phyloP scores from a whole-genome alignment of 1,140 invertebrate genomes.

The Anadara kagoshimensis region DNA sequence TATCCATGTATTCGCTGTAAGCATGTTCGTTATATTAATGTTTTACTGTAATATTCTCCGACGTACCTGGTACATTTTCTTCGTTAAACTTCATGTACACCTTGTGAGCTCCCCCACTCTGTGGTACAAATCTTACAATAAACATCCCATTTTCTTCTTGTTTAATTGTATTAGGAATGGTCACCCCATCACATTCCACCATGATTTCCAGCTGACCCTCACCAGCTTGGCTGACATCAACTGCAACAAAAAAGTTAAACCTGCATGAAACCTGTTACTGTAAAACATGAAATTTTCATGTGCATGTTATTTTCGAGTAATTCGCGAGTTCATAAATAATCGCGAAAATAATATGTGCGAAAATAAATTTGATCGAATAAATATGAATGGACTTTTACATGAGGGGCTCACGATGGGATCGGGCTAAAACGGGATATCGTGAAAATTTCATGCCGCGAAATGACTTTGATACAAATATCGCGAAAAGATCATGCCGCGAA shows the following conservation, averaged over 20 bases:
- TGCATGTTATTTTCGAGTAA: no score
- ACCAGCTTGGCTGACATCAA: slow-evolving; percentile 80
- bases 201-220: slow-evolving; percentile 98
- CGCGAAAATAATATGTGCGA: no score
- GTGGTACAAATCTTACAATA: slow-evolving; percentile 96
- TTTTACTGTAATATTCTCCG: no score
- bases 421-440: no score
- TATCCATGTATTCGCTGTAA: neutral
- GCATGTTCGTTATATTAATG: neutral
- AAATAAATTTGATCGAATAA: no score
- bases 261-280: neutral
- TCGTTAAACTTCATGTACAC: slow-evolving; percentile 96
- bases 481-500: no score
- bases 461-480: no score
- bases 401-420: no score
- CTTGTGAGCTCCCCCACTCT: slow-evolving; percentile 90
- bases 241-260: slow-evolving; percentile 54
- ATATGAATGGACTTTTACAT: no score
- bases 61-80: slow-evolving; percentile 88
- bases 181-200: slow-evolving; percentile 96
- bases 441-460: no score
- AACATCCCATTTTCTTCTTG: slow-evolving; percentile 95
- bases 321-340: no score
- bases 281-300: no score
- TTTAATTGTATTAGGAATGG: slow-evolving; percentile 98